phyloP scores from a whole-genome alignment of 2,888 invertebrate species.

The Phengaris arion region DNA sequence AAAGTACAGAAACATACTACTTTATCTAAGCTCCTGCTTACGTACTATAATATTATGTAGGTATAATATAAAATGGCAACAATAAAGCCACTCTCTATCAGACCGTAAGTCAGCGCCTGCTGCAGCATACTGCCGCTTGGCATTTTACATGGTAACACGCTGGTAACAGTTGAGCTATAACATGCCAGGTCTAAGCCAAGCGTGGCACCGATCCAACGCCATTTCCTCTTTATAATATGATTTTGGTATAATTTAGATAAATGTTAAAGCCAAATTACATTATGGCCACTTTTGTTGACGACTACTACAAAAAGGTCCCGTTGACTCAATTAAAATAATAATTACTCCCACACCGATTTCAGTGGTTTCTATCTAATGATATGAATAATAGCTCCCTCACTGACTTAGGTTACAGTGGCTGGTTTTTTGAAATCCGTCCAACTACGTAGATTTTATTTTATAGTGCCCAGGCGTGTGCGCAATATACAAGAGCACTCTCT shows the following conservation, averaged over 20 bases:
- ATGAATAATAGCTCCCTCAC: too few species aligned
- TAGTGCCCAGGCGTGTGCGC: too few species aligned
- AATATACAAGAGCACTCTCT: too few species aligned
- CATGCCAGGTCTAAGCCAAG: slow-evolving; percentile 39
- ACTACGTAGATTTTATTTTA: too few species aligned
- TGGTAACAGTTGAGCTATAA: slow-evolving; percentile 41
- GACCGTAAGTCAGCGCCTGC: slow-evolving; percentile 32
- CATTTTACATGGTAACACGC: slow-evolving; percentile 40
- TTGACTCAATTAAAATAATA: too few species aligned
- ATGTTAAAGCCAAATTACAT: neutral
- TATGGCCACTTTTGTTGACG: too few species aligned
- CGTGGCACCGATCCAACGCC: slow-evolving; percentile 41
- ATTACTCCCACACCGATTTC: too few species aligned
- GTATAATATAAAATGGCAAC: slow-evolving; percentile 1
- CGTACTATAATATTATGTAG: neutral
- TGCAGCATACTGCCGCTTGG: slow-evolving; percentile 33
- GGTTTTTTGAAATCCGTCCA: too few species aligned
- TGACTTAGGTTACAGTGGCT: too few species aligned
- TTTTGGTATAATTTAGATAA: slow-evolving; percentile 19
- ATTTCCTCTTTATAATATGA: slow-evolving; percentile 34
- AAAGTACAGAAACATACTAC: too few species aligned
- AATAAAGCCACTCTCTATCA: slow-evolving; percentile 3
- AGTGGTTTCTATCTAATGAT: too few species aligned
- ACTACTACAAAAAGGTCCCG: too few species aligned
- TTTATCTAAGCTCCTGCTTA: neutral